Evolutionary conservation across 2,113 vertebrate species (phyloP), one percentile per base, ranked within the genome.

Genomic region (Trinectes maculatus): DNA sequence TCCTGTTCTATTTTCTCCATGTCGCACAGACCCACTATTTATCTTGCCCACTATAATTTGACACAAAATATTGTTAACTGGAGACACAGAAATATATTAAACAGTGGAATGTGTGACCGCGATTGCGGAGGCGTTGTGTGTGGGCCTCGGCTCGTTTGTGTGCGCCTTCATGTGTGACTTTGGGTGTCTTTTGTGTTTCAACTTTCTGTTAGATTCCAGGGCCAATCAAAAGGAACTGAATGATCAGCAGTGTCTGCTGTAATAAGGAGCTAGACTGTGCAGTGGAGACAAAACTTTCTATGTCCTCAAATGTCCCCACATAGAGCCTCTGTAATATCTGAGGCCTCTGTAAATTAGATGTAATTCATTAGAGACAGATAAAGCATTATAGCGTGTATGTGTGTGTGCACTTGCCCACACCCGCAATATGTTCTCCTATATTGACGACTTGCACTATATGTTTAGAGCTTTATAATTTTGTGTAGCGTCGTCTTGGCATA

Each of bases 31-130:
- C 81, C 84, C 72, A 61, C 83, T 87, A 91, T 89, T 91, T 89
- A 89, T 91, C 85, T 89, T 89, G 77, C 86, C 74, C 79, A 74
- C 84, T 83, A 83, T 89, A 89, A 89, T 91, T 87, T 91, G 88
- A 89, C 89, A 89, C 82, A 87, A 88, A 91, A 89, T 87, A 87
- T 85, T 89, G 86, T 89, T 89, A 91, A 89, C 88, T 79, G 77
- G 79, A 87, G 86, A 89, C 85, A 86, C 68, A 85, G 85, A 87
- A 86, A 88, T 89, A 91, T 89, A 91, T 91, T 87, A 83, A 89
- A 88, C 77, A 74, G 80, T 84, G 80, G 79, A 83, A 64, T 82
- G 83, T 85, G 86, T 40, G 75, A 59, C 53, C 82, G 68, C 13
- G 71, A 68, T 67, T 78, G 64, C 73, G 82, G 49, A 55, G 60